A percentile compares a stretch with the other conserved stretches of the same genome.
These are phyloP conservation scores for Cerastis leucographa DNA, from an alignment of 2,888 invertebrate genomes.

Conservation along the genomic window DNA sequence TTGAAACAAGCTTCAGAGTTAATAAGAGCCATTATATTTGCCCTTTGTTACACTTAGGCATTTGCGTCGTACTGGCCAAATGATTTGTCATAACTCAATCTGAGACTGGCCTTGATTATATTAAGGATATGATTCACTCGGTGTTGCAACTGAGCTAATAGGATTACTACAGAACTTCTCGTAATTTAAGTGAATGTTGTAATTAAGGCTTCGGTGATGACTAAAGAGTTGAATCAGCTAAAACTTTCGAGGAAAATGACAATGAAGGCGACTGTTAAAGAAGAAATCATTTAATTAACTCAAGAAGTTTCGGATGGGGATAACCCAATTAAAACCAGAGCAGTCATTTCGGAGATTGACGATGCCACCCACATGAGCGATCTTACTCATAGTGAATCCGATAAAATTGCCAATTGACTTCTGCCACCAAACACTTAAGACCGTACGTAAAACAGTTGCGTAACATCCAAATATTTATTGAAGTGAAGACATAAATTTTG, in stretches of 20 bases:
- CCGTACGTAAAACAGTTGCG: constrained; percentile 69
- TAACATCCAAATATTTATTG: constrained; percentile 70
- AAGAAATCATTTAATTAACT: constrained; percentile 37
- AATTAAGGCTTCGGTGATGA: constrained; percentile 55
- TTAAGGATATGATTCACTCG: constrained; percentile 76
- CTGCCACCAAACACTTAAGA: constrained; percentile 69
- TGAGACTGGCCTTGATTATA: constrained; percentile 72
- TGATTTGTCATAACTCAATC: constrained; percentile 74
- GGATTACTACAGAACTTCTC: constrained; percentile 61
- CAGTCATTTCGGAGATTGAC: constrained; percentile 54
- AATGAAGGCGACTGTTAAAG: constrained; percentile 13
- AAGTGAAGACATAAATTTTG: constrained; percentile 71
- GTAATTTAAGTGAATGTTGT: constrained; percentile 43
- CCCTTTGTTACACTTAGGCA: constrained; percentile 70
- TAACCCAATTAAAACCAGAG: constrained; percentile 59
- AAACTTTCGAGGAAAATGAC: constrained; percentile 21
- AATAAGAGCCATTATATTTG: constrained; percentile 68
- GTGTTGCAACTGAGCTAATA: constrained; percentile 60
- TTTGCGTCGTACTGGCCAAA: constrained; percentile 69
- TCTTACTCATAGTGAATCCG: constrained; percentile 63
- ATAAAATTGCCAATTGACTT: constrained; percentile 71
- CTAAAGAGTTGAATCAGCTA: constrained; percentile 46
- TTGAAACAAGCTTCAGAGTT: constrained; percentile 61
- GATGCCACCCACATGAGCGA: constrained; percentile 57
- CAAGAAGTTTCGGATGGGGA: constrained; percentile 33